Evolutionary conservation across 2,797 vertebrate genomes (phyloP).

Genomic region (Megaceryle alcyon): DNA sequence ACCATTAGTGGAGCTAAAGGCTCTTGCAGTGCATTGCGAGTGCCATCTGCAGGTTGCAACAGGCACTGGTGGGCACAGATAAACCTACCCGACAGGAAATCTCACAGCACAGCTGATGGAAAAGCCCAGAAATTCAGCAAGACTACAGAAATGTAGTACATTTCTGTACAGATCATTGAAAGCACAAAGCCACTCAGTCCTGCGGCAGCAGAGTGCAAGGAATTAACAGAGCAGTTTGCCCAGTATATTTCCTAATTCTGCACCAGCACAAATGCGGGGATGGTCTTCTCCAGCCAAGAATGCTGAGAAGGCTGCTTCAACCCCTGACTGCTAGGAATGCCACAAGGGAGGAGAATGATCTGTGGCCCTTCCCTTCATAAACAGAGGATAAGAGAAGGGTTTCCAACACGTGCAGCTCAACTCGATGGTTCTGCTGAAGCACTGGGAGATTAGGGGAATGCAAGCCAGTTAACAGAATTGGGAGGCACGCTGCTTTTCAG

Average conservation of each 20-base stretch:
- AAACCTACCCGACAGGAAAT: rapidly evolving
- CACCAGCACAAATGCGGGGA: neutral
- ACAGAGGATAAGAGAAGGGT: neutral
- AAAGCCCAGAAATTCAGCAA: neutral
- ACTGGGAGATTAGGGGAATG: neutral
- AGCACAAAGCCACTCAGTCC: neutral
- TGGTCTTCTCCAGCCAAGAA: neutral
- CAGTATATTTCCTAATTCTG: neutral
- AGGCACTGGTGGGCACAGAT: neutral
- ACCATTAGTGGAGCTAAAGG: neutral
- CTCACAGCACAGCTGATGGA: rapidly evolving
- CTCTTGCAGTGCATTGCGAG: neutral
- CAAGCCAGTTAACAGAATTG: neutral
- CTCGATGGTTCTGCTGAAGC: rapidly evolving
- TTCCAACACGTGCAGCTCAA: neutral
- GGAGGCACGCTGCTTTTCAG: neutral
- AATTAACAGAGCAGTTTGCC: neutral
- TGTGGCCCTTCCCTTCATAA: neutral
- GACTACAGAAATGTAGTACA: neutral
- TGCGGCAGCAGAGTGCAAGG: neutral
- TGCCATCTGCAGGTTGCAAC: constrained; percentile 63
- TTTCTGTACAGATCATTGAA: neutral
- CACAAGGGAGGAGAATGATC: neutral
- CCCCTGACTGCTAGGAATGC: rapidly evolving
- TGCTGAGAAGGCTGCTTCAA: neutral